Evolutionary conservation across 53 echinoderm and acorn worm genomes (phyloP), one percentile per base, ranked within the genome.

Genomic region (Astropecten irregularis): DNA sequence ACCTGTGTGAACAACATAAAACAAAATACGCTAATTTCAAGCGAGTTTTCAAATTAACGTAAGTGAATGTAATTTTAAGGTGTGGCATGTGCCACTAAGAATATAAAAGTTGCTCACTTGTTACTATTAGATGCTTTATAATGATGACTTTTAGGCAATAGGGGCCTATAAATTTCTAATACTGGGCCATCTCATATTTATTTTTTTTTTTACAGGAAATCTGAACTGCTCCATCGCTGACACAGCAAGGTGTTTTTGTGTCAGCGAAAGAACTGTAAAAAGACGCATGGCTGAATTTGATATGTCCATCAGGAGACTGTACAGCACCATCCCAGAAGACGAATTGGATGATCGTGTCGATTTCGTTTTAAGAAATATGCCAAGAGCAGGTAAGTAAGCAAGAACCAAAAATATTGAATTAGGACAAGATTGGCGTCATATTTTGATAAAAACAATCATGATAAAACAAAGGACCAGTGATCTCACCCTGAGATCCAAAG

Each of bases 211-310:
- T n/a, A n/a, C n/a, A 87, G 87, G 79, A 21, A 56, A 71, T 29
- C 37, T 89, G 83, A 54, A 64, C 7, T 83, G 89, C 65, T 71
- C 74, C n/a, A 38, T 71, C 8, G 84, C 83, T 31, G 83, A 89
- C 22, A 89, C 68, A 61, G 76, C 89, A 22, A 68, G 38, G 83
- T 89, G 89, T 76, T 73, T 72, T 29, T 37, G 68, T 61, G 83
- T 83, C 28, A 89, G 89, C 61, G 83, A 89, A 66, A 73, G 89
- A 16, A 89, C 89, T 8, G 76, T 89, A 31, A 73, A 89, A 31
- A 53, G 89, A 44, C 71, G 66, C 30, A 51, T 89, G 13, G 40
- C 59, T 14, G 71, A 73, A 49, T 25, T 55, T 31, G 48, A 56
- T 49, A 83, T 83, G 4, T 73, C 73, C 1, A 73, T 62, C 4